Evolutionary conservation across 2,113 vertebrate species (phyloP), one percentile per base, ranked within the genome.

Genomic region (Theropithecus gelada): DNA sequence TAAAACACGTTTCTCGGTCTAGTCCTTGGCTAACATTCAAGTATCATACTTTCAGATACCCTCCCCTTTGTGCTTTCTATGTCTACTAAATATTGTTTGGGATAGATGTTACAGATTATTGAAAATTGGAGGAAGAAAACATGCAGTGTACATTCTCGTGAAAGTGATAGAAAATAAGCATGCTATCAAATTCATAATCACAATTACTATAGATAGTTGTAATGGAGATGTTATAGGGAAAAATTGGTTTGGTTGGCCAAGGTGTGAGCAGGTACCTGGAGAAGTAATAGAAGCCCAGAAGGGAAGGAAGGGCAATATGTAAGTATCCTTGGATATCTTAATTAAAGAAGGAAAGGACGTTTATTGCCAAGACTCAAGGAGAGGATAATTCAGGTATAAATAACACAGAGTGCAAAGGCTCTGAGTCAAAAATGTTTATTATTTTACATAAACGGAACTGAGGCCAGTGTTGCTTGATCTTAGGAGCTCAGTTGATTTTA

Each of bases 241-340:
- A 88, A 16, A 52, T 48, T 14, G 2, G 1, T 35, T 32, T 55
- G 11, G 3, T 5, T 25, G 73, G 1, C 2, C 9, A 59, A 30
- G 30, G 9, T 10, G 6, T 3, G 4, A 64, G 2, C 10, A 64
- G 5, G 22, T 27, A 22, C 4, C 25, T 8, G 2, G 17, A 38
- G 50, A 59, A 12, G 2, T 40, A 45, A 12, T 9, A 61, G 59
- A 32, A 80, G 6, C 4, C 38, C 7, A 32, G 20, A n/a, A 79
- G 43, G 23, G 14, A 68, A 70, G 8, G 52, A 5, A 75, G 2
- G 20, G 6, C 0, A 32, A 55, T 25, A 5, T 0, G 1, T 13
- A 70, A 16, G 16, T 43, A 3, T 70, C 55, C 55, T 76, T 8
- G 27, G 32, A 50, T 8, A 43, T 4, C 11, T 11, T 79, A 32